A percentile compares a stretch with the other conserved stretches of the same genome.
Evolutionary conservation across 2,113 vertebrate genomes (phyloP).

Genomic region (Deroptyus accipitrinus): DNA sequence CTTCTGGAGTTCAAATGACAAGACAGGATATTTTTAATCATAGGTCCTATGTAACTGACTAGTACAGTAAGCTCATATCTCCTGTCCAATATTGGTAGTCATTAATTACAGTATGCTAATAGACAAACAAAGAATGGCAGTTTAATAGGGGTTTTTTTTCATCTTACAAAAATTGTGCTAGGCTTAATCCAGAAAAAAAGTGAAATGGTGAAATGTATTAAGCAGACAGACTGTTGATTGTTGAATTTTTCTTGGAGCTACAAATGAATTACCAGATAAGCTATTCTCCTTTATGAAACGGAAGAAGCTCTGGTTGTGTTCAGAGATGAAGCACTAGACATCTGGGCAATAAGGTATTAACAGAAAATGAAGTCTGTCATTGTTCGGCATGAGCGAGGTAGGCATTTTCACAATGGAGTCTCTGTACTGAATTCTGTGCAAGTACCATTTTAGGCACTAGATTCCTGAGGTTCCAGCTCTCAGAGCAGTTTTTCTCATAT

Average conservation of each 20-base stretch:
- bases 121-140: neutral
- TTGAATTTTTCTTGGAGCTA: neutral
- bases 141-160: neutral
- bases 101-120: neutral
- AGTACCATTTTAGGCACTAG: neutral
- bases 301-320: neutral
- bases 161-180: neutral
- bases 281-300: neutral
- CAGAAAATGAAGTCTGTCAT: neutral
- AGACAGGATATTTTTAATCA: neutral
- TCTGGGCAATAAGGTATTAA: neutral
- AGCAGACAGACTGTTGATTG: neutral
- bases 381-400: neutral
- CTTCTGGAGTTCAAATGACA: neutral
- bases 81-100: neutral
- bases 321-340: neutral
- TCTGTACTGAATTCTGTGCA: neutral
- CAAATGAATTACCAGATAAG: neutral
- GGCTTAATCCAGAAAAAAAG: neutral
- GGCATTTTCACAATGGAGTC: neutral
- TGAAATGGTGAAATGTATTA: neutral
- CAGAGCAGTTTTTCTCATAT: neutral
- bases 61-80: neutral
- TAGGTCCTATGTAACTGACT: neutral
- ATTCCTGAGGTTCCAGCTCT: neutral